A percentile compares a stretch with the other conserved stretches of the same genome.
phyloP scores from a whole-genome alignment of 2,888 invertebrate species.

The Ochropleura leucogaster region DNA sequence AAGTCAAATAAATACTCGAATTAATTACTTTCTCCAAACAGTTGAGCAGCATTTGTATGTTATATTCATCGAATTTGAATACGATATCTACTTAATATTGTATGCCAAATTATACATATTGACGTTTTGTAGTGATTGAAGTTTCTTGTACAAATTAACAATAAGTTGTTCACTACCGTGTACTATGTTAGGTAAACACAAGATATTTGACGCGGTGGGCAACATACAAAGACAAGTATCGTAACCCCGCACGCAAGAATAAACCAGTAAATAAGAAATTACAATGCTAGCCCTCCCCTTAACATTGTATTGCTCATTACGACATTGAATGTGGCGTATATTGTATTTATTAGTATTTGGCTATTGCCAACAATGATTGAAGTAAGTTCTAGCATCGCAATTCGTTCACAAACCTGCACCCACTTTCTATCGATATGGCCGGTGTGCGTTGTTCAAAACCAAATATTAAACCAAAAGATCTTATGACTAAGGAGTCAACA shows the following conservation, averaged over 20 bases:
- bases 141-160: conserved; percentile 23
- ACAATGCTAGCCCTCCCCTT: conserved; percentile 21
- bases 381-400: neutral
- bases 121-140: conserved; percentile 3
- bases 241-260: conserved; percentile 35
- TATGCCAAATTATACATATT: neutral
- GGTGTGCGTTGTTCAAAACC: conserved; percentile 13
- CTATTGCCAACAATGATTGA: neutral
- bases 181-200: conserved; percentile 35
- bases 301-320: conserved; percentile 6
- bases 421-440: conserved; percentile 6
- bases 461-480: conserved; percentile 28
- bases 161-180: conserved; percentile 40
- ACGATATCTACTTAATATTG: neutral
- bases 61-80: conserved; percentile 14
- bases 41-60: conserved; percentile 32
- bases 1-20: conserved; percentile 38
- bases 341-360: conserved; percentile 1
- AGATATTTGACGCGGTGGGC: conserved; percentile 41
- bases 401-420: conserved; percentile 5
- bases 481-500: conserved; percentile 30
- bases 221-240: conserved; percentile 31
- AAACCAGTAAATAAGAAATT: neutral
- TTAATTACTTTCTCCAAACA: conserved; percentile 23
- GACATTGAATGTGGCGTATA: neutral